Evolutionary conservation across 2,888 invertebrate genomes (phyloP).

Genomic region (Neoaliturus tenellus): DNA sequence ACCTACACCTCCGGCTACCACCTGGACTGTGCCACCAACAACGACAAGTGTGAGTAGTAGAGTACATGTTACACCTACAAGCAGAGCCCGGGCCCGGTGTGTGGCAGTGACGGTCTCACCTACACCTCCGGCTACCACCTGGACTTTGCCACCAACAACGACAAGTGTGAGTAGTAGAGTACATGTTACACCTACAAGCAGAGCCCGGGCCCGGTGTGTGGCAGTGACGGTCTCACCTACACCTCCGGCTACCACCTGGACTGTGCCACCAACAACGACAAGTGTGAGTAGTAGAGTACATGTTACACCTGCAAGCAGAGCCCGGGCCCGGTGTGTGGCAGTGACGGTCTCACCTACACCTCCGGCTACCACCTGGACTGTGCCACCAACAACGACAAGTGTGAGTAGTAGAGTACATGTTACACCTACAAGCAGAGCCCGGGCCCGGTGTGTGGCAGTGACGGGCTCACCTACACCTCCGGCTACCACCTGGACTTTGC

Average conservation of each 20-base stretch:
- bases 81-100: no score
- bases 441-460: conserved; percentile 52
- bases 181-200: neutral
- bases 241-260: conserved; percentile 55
- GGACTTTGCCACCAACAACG: conserved; percentile 49
- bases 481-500: conserved; percentile 56
- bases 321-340: conserved; percentile 46
- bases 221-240: conserved; percentile 58
- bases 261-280: conserved; percentile 55
- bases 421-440: no score
- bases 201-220: no score
- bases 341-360: conserved; percentile 59
- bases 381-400: conserved; percentile 49
- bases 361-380: conserved; percentile 57
- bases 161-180: conserved; percentile 52
- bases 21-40: conserved; percentile 52
- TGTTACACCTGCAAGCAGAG: neutral
- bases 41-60: conserved; percentile 39
- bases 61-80: neutral
- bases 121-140: conserved; percentile 58
- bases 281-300: conserved; percentile 29
- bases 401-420: conserved; percentile 51
- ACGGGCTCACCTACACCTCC: conserved; percentile 58
- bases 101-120: conserved; percentile 43
- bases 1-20: conserved; percentile 58